Evolutionary conservation across 2,888 invertebrate species (phyloP).

Genomic region (Phyllotreta cruciferae): DNA sequence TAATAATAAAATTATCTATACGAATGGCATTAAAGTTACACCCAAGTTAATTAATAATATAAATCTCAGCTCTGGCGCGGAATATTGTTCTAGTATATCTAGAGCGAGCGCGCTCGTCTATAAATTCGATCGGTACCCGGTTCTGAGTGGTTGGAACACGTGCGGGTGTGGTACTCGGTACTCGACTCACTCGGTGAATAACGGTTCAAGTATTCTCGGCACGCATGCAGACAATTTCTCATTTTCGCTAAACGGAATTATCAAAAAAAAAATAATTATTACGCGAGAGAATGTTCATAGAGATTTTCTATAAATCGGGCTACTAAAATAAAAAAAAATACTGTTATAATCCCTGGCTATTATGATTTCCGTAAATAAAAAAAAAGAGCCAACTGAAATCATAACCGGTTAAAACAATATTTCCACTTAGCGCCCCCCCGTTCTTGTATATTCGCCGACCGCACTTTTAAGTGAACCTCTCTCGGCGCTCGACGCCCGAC

Average conservation of each 20-base stretch:
- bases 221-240: no score
- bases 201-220: no score
- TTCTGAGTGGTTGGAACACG: no score
- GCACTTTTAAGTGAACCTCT: conserved; percentile 41
- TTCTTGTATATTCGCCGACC: conserved; percentile 41
- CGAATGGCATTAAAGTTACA: conserved; percentile 40
- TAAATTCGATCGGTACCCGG: no score
- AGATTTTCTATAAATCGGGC: no score
- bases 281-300: no score
- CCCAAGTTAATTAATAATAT: conserved; percentile 45
- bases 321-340: not conserved
- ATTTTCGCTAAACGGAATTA: no score
- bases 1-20: conserved; percentile 41
- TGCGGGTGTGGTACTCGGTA: no score
- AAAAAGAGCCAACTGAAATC: conserved; percentile 29
- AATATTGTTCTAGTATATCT: conserved; percentile 19
- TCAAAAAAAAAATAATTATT: no score
- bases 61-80: conserved; percentile 36
- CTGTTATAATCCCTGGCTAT: not conserved
- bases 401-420: conserved; percentile 41
- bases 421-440: conserved; percentile 41
- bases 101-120: not conserved
- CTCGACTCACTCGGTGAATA: no score
- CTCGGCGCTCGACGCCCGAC: conserved; percentile 35
- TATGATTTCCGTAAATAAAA: conserved; percentile 23